These are phyloP conservation scores for Thalassoma bifasciatum DNA, from an alignment of 2,113 vertebrate genomes.

Conservation along the genomic window DNA sequence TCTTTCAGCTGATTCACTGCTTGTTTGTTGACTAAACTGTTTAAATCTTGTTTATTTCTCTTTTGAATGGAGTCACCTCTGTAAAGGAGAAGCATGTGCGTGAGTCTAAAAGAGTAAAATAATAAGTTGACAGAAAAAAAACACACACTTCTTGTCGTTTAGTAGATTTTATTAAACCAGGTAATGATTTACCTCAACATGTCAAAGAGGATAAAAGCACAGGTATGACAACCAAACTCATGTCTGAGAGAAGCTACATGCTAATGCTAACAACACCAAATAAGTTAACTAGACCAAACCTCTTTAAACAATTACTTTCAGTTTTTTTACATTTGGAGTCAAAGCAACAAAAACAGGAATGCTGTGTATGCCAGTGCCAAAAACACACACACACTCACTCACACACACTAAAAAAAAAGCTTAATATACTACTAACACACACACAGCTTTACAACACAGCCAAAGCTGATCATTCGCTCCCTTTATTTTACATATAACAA, in stretches of 20 bases:
- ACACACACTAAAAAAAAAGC: not conserved
- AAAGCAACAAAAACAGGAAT: not conserved
- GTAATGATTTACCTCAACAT: not conserved
- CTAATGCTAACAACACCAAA: not conserved
- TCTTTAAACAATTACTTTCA: not conserved
- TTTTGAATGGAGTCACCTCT: too few species aligned
- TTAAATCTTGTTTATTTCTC: too few species aligned
- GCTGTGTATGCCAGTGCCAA: not conserved
- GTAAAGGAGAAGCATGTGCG: too few species aligned
- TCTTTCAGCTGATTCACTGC: too few species aligned
- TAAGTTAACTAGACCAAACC: not conserved
- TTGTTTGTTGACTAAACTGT: too few species aligned
- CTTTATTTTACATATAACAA: conserved; percentile 4
- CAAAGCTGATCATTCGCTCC: not conserved
- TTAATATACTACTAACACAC: not conserved
- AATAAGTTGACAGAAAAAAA: too few species aligned
- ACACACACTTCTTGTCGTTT: not conserved
- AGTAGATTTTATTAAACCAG: not conserved
- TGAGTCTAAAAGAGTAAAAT: not conserved
- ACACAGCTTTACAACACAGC: not conserved
- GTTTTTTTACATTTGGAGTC: not conserved
- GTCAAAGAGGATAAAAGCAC: not conserved
- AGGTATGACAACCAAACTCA: not conserved
- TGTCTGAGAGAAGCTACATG: not conserved
- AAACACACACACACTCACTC: not conserved